Evolutionary conservation across 2,113 vertebrate species (phyloP), one percentile per base, ranked within the genome.

Genomic region (Lepisosteus osseus): DNA sequence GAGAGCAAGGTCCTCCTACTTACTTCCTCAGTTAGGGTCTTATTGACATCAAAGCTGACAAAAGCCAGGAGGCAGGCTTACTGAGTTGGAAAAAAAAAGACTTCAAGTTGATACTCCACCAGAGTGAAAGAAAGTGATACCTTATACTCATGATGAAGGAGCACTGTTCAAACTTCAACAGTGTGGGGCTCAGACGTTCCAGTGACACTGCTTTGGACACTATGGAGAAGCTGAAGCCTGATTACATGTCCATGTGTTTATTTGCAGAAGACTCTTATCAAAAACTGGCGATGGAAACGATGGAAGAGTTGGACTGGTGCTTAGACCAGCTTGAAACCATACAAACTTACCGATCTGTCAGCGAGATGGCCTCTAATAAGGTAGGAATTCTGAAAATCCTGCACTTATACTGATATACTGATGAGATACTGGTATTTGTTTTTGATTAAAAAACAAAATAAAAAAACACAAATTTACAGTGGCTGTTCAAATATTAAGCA

Each of bases 281-380:
- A 90, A 99, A 98, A 82, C 88, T 99, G 90, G 97, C 97, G n/a
- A 94, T 95, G 94, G 97, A 99, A 85, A 99, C 97, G 44, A 91
- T 98, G 92, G 96, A 99, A 86, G 97, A 98, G 86, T 79, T 99
- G 87, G 97, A 99, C 94, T 99, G 97, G 97, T 99, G 97, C 89
- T 84, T 99, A 87, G 96, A 99, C 86, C 97, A 99, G 90, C 94
- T 99, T 83, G 96, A 99, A 88, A 97, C 97, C 78, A 98, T 99
- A 82, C 97, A 99, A 90, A 99, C 96, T 42, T 98, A 98, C 85
- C 93, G 97, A 80, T 99, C 97, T 0, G 97, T 99, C 91, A 98
- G 97, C 4, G 97, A 98, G 92, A 99, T 99, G 97, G 97, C 97
- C 80, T 99, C 97, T 59, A 98, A 96, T 84, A 98, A 99, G 96